A percentile compares a stretch with the other conserved stretches of the same genome.
These are phyloP conservation scores for Mormoops blainvillei DNA, from an alignment of 2,113 vertebrate species.

Conservation along the genomic window DNA sequence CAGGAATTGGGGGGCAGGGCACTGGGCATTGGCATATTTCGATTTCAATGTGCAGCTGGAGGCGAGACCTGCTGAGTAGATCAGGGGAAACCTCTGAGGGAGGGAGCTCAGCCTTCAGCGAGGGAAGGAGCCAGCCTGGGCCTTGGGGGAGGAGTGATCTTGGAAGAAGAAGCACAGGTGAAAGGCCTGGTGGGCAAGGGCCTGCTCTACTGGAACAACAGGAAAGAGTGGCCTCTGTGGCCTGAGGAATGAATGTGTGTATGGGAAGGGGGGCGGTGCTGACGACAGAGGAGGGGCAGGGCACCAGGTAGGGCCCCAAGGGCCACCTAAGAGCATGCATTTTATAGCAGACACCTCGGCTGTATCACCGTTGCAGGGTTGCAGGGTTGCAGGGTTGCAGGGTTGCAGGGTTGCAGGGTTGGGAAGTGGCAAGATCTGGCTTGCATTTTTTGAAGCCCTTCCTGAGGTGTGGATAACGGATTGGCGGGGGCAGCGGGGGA, in stretches of 20 bases:
- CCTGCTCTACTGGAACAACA: neutral
- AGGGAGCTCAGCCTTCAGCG: neutral
- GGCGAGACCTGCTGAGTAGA: neutral
- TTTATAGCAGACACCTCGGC: fast-evolving
- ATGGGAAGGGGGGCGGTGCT: neutral
- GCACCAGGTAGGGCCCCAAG: fast-evolving
- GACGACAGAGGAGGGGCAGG: neutral
- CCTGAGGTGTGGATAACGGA: neutral
- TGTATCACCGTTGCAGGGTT: fast-evolving
- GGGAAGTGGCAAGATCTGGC: neutral
- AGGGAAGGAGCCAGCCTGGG: neutral
- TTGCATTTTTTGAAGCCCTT: neutral
- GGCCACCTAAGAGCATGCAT: neutral
- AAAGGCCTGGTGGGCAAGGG: neutral
- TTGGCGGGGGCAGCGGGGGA: neutral
- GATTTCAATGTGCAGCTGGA: neutral
- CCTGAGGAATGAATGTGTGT: neutral
- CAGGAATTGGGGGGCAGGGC: neutral
- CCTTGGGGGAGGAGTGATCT: neutral
- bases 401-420: neutral
- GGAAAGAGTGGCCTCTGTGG: neutral
- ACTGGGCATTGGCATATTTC: neutral
- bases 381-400: too few relatives aligned
- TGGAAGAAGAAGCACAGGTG: neutral
- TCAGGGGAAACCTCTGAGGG: neutral